Conservation (phyloP, 2,888 invertebrate genomes). For the Sarcophaga subvicina region DNA sequence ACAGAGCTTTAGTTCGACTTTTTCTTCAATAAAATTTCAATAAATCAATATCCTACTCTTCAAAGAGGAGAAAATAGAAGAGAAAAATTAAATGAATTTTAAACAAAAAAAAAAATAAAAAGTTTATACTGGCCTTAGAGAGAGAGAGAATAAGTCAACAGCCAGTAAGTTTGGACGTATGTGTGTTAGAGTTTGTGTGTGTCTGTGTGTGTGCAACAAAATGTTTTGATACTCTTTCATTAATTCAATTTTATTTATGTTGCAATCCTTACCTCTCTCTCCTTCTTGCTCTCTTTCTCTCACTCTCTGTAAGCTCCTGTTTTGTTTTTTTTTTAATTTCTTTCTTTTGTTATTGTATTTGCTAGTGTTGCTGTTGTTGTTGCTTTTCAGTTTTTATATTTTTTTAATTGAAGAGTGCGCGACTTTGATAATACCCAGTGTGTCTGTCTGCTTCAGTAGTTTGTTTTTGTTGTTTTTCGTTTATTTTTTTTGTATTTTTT, state of each 20-base stretch:
- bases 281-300: too few relatives aligned
- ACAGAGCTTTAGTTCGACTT: too few relatives aligned
- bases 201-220: slow-evolving; percentile 20
- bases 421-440: slow-evolving; percentile 70
- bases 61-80: too few relatives aligned
- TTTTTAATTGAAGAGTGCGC: slow-evolving; percentile 71
- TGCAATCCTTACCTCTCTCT: slow-evolving; percentile 34
- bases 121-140: too few relatives aligned
- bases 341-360: not conserved
- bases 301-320: too few relatives aligned
- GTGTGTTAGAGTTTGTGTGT: slow-evolving; percentile 7
- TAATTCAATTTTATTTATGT: slow-evolving; percentile 65
- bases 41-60: too few relatives aligned
- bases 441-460: slow-evolving; percentile 69
- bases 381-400: slow-evolving; percentile 15
- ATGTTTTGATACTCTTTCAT: slow-evolving; percentile 62
- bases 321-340: too few relatives aligned
- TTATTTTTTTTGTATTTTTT: not conserved
- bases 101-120: too few relatives aligned
- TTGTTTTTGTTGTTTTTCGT: slow-evolving; percentile 39
- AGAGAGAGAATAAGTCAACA: too few relatives aligned
- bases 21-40: too few relatives aligned
- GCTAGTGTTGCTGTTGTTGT: slow-evolving; percentile 44
- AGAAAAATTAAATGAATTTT: too few relatives aligned
- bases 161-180: not conserved